Evolutionary conservation across 2,888 invertebrate species (phyloP).

Genomic region (Ashinkailepas kermadecensis): DNA sequence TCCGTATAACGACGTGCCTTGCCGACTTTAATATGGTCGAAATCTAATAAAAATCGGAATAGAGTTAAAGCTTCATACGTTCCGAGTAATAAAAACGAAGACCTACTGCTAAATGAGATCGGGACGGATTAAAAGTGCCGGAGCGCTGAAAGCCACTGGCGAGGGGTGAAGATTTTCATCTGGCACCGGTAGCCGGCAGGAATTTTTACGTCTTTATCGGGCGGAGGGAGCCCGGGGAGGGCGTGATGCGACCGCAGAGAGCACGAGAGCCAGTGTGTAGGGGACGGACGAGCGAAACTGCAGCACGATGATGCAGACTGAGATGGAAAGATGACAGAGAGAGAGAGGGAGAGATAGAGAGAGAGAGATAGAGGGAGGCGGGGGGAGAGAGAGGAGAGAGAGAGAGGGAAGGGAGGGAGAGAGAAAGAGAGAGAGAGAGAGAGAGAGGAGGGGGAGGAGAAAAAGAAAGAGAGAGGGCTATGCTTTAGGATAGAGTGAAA

Average conservation of each 20-base stretch:
- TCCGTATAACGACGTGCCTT: conserved; percentile 17
- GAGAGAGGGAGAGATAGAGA: not conserved
- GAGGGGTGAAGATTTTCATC: conserved; percentile 12
- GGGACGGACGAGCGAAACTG: not conserved
- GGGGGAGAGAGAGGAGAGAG: not conserved
- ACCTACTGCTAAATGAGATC: conserved; percentile 21
- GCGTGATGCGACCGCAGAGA: no score
- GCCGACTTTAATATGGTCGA: conserved; percentile 15
- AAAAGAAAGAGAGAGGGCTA: not conserved
- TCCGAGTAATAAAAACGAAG: conserved; percentile 22
- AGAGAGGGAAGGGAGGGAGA: not conserved
- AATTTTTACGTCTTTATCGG: conserved; percentile 18
- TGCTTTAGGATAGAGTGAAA: no score
- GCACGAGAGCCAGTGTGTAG: not conserved
- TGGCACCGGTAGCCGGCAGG: not conserved
- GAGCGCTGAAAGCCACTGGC: conserved; percentile 16
- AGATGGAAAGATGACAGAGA: not conserved
- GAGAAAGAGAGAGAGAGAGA: not conserved
- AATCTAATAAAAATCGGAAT: conserved; percentile 23
- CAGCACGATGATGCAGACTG: not conserved
- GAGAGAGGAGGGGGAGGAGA: not conserved
- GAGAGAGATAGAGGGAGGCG: not conserved
- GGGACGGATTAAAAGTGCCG: conserved; percentile 13
- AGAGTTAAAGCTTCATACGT: conserved; percentile 21
- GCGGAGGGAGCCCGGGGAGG: not conserved